A percentile compares a stretch with the other conserved stretches of the same genome.
Conservation (phyloP, 2,113 vertebrate genomes). For the Alectura lathami region DNA sequence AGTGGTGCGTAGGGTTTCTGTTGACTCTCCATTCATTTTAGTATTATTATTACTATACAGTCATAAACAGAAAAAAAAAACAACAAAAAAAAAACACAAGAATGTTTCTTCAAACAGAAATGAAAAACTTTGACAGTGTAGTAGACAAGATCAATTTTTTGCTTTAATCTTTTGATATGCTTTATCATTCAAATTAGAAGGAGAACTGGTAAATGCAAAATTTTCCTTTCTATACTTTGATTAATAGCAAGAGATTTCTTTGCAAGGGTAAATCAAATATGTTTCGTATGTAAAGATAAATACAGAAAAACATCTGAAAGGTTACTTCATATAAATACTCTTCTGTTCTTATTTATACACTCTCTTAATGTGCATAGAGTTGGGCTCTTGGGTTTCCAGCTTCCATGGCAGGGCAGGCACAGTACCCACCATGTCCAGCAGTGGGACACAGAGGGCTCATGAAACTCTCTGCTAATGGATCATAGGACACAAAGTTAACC, state of each 20-base stretch:
- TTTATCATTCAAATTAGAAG: constrained; percentile 4
- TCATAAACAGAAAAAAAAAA: constrained; percentile 31
- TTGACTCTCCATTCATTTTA: neutral
- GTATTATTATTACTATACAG: neutral
- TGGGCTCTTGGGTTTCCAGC: neutral
- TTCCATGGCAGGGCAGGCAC: neutral
- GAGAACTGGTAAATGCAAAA: constrained; percentile 4
- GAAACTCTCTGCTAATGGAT: neutral
- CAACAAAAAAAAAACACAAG: no score
- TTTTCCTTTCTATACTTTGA: constrained; percentile 12
- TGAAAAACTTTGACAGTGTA: neutral
- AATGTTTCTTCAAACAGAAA: constrained; percentile 53
- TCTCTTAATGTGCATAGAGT: neutral
- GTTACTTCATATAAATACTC: neutral
- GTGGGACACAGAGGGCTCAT: neutral
- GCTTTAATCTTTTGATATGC: constrained; percentile 6
- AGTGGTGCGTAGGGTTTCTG: neutral
- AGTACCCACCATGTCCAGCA: neutral
- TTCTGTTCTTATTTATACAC: neutral
- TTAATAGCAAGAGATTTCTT: neutral
- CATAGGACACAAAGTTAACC: neutral
- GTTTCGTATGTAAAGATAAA: neutral
- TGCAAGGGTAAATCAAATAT: neutral
- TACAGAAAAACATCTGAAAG: neutral
- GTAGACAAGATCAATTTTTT: constrained; percentile 8